These are phyloP conservation scores for Plectus sambesii DNA, from an alignment of 1,140 invertebrate species.

Conservation along the genomic window DNA sequence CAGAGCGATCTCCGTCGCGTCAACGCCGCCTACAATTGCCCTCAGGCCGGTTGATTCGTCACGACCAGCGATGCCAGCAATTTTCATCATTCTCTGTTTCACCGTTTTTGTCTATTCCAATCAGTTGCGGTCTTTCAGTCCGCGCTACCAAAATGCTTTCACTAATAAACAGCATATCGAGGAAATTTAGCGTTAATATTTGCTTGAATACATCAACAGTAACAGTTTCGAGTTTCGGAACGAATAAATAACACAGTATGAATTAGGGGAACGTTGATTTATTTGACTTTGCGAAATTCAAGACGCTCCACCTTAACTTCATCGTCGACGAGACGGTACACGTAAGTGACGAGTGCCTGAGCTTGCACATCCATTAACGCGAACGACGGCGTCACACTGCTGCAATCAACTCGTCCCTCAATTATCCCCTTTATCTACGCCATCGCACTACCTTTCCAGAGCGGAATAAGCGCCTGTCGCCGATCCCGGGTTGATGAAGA, in stretches of 20 bases:
- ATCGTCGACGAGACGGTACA: slow-evolving; percentile 90
- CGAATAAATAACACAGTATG: too few relatives aligned
- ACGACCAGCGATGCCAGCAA: too few relatives aligned
- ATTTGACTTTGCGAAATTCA: slow-evolving; percentile 55
- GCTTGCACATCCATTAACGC: slow-evolving; percentile 98
- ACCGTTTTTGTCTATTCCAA: too few relatives aligned
- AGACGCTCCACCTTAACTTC: slow-evolving; percentile 98
- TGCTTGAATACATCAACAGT: too few relatives aligned
- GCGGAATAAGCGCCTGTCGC: slow-evolving; percentile 94
- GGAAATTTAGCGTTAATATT: too few relatives aligned
- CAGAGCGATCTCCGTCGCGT: slow-evolving; percentile 37
- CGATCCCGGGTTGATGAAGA: slow-evolving; percentile 98
- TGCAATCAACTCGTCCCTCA: slow-evolving; percentile 54
- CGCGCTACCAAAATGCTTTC: too few relatives aligned
- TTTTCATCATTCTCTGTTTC: too few relatives aligned
- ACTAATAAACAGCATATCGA: too few relatives aligned
- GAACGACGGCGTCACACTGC: slow-evolving; percentile 83
- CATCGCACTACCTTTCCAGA: slow-evolving; percentile 60
- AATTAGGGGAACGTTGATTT: too few relatives aligned
- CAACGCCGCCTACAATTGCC: slow-evolving; percentile 39
- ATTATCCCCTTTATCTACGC: background rate
- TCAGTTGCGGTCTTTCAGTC: too few relatives aligned
- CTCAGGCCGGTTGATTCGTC: too few relatives aligned
- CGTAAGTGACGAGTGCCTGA: slow-evolving; percentile 90
- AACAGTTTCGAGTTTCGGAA: too few relatives aligned